Percentiles rank a stretch among this genome's conserved stretches.
phyloP scores from a whole-genome alignment of 2,113 vertebrate genomes.

The Ctenomys sociabilis region DNA sequence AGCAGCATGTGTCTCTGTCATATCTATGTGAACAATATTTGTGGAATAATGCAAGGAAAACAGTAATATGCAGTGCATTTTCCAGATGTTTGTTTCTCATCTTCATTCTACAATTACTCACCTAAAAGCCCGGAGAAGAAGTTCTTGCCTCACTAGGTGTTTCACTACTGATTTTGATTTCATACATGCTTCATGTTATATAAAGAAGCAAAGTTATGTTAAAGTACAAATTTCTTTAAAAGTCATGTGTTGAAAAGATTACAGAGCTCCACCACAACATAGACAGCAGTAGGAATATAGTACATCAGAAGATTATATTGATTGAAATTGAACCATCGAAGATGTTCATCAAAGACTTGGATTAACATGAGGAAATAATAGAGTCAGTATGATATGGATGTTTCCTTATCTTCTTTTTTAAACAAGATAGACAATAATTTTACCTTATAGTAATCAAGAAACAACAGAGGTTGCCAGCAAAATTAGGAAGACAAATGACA shows the following conservation, averaged over 20 bases:
- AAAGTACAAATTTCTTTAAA: background rate
- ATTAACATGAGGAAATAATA: background rate
- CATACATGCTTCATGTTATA: conserved; percentile 43
- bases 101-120: background rate
- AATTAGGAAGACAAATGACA: background rate
- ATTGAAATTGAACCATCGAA: background rate
- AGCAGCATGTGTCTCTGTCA: background rate
- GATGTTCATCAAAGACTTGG: background rate
- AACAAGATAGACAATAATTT: background rate
- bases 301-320: background rate
- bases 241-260: background rate
- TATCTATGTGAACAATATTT: background rate
- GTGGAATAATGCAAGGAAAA: background rate
- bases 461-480: background rate
- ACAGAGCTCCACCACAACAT: background rate
- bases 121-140: background rate
- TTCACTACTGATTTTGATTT: conserved; percentile 4
- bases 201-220: conserved; percentile 54
- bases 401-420: background rate
- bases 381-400: background rate
- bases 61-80: background rate
- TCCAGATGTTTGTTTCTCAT: background rate
- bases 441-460: background rate
- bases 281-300: background rate
- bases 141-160: background rate